Evolutionary conservation across 2,888 invertebrate species (phyloP).

Genomic region (Xestia ashworthii): DNA sequence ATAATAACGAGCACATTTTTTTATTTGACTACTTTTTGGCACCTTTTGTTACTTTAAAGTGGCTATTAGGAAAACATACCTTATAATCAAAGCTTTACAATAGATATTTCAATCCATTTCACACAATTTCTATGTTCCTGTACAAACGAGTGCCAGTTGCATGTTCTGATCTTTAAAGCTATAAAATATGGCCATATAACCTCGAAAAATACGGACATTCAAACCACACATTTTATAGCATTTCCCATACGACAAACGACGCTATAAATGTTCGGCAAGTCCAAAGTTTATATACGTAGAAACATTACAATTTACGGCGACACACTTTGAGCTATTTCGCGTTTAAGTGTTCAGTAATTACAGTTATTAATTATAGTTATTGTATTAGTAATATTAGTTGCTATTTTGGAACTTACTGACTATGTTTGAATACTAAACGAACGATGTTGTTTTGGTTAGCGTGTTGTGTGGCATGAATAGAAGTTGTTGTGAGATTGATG

Average conservation of each 20-base stretch:
- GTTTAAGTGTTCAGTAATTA: conserved; percentile 54
- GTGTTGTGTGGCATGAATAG: not conserved
- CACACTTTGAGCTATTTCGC: conserved; percentile 58
- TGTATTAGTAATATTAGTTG: conserved; percentile 24
- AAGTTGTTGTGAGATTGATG: conserved; percentile 1
- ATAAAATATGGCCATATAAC: conserved; percentile 25
- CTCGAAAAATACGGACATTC: conserved; percentile 35
- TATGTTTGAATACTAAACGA: conserved; percentile 11
- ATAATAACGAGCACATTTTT: not conserved
- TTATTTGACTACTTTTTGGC: not conserved
- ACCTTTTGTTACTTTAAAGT: not conserved
- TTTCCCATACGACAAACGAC: conserved; percentile 20
- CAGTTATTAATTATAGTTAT: conserved; percentile 53
- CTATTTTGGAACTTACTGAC: conserved; percentile 7
- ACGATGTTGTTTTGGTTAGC: not conserved
- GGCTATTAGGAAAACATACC: not conserved
- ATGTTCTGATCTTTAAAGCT: conserved; percentile 4
- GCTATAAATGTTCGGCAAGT: conserved; percentile 44
- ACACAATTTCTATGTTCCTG: not conserved
- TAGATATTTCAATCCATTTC: not conserved
- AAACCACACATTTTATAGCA: conserved; percentile 36
- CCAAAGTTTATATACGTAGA: conserved; percentile 38
- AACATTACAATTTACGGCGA: conserved; percentile 49
- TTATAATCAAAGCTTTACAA: not conserved
- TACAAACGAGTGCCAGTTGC: not conserved